A percentile compares a stretch with the other conserved stretches of the same genome.
phyloP scores from a whole-genome alignment of 2,113 vertebrate species.

The Cheirogaleus medius region DNA sequence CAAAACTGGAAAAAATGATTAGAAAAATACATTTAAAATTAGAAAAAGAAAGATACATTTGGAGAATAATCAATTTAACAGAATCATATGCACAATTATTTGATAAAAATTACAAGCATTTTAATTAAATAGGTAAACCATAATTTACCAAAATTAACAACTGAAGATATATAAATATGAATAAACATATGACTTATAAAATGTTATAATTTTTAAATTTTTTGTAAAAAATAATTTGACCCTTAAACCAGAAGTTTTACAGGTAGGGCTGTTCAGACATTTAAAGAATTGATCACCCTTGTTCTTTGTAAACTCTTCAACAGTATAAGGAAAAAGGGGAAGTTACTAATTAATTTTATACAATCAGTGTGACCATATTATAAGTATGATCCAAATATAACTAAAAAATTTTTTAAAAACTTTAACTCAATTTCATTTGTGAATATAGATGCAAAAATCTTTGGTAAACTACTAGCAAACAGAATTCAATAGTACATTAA shows the following conservation, averaged over 20 bases:
- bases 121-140: neutral
- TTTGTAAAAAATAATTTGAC: neutral
- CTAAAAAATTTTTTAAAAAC: neutral
- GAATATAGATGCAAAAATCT: neutral
- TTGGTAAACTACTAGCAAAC: neutral
- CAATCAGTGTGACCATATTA: neutral
- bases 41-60: neutral
- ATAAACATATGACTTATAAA: neutral
- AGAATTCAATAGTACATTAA: neutral
- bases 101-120: neutral
- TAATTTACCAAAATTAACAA: neutral
- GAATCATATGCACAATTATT: neutral
- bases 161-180: neutral
- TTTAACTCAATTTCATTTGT: neutral
- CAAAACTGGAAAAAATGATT: neutral
- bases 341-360: neutral
- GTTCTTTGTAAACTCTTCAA: neutral
- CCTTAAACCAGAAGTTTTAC: neutral
- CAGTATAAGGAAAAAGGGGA: neutral
- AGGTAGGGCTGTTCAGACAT: neutral
- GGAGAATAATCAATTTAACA: neutral
- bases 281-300: neutral
- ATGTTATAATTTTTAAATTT: neutral
- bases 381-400: neutral
- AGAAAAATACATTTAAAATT: constrained; percentile 16